These are phyloP conservation scores for Callitettix versicolor DNA, from an alignment of 1,140 invertebrate genomes.

Conservation along the genomic window DNA sequence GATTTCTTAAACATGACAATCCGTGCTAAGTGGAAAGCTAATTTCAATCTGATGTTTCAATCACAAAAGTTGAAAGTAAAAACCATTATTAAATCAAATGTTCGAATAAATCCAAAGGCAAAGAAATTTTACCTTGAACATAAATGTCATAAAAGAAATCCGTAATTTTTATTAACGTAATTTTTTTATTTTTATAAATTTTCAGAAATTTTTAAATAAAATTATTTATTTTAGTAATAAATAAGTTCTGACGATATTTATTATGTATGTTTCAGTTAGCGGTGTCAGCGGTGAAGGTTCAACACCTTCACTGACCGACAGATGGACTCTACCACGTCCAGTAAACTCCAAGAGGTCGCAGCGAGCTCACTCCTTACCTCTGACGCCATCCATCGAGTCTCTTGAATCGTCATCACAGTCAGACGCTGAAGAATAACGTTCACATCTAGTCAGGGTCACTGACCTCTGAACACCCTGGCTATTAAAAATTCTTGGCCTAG, in stretches of 20 bases:
- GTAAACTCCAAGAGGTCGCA: background rate
- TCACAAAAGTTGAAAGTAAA: too few relatives aligned
- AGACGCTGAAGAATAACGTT: slow-evolving; percentile 2
- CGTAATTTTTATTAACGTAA: too few relatives aligned
- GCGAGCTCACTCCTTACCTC: background rate
- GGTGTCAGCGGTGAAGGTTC: slow-evolving; percentile 12
- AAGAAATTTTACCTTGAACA: too few relatives aligned
- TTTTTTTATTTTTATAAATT: background rate
- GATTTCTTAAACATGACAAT: too few relatives aligned
- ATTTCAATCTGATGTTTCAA: too few relatives aligned
- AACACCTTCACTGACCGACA: slow-evolving; percentile 18
- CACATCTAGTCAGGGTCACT: slow-evolving; percentile 3
- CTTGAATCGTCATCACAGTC: slow-evolving; percentile 5
- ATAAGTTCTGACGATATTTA: too few relatives aligned
- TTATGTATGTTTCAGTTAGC: background rate
- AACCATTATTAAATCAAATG: too few relatives aligned
- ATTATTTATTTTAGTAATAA: too few relatives aligned
- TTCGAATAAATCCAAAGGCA: too few relatives aligned
- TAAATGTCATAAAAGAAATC: too few relatives aligned
- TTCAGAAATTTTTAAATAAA: background rate
- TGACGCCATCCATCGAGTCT: slow-evolving; percentile 8
- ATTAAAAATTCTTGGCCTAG: too few relatives aligned
- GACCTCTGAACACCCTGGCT: background rate
- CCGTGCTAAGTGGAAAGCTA: too few relatives aligned
- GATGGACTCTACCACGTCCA: slow-evolving; percentile 12